phyloP scores from a whole-genome alignment of 2,888 invertebrate species.

The Rhynchonema sp. region DNA sequence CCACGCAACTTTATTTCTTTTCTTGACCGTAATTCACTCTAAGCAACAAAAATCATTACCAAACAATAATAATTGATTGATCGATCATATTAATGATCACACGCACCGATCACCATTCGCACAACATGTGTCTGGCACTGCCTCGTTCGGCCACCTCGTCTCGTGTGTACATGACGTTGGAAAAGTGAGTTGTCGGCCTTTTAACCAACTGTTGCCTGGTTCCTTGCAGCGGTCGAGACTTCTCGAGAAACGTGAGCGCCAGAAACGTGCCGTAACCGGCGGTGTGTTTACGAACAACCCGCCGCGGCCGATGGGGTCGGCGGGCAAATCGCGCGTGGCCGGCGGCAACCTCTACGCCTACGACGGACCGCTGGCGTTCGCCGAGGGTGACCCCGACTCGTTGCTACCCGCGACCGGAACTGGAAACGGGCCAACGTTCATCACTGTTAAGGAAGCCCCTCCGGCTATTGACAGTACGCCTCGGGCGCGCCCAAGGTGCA shows the following conservation, averaged over 20 bases:
- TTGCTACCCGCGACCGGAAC: neutral
- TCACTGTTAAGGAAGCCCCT: constrained; percentile 12
- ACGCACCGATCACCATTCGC: neutral
- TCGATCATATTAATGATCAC: too few species aligned
- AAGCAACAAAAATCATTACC: too few species aligned
- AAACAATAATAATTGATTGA: too few species aligned
- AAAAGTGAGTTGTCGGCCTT: neutral
- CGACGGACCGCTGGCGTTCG: constrained; percentile 8
- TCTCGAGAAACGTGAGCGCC: constrained; percentile 22
- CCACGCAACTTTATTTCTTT: too few species aligned
- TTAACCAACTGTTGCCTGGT: neutral
- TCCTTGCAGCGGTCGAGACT: constrained; percentile 9
- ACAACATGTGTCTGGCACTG: neutral
- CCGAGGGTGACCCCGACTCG: constrained; percentile 1
- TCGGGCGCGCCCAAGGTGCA: neutral
- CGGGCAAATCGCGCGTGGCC: neutral
- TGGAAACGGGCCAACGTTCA: constrained; percentile 10
- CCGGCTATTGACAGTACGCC: neutral
- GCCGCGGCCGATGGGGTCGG: constrained; percentile 4
- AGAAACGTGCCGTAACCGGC: constrained; percentile 14
- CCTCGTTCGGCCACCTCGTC: neutral
- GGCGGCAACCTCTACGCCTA: constrained; percentile 7
- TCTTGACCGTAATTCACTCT: too few species aligned
- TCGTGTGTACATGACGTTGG: neutral
- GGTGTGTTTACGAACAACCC: constrained; percentile 11